Evolutionary conservation across 2,888 invertebrate genomes (phyloP), one percentile per base, ranked within the genome.

Genomic region (Busseola fusca): DNA sequence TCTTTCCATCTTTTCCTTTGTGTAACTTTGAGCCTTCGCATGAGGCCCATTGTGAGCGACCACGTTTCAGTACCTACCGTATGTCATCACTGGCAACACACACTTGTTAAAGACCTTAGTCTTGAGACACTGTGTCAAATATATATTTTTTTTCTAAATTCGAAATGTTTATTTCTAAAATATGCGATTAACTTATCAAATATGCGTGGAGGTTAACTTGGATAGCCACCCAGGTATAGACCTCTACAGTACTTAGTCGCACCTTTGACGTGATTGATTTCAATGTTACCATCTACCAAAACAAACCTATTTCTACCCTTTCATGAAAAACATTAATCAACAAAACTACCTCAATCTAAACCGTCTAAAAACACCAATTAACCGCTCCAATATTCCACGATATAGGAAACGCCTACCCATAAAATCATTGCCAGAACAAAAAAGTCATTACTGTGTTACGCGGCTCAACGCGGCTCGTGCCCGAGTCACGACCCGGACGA

Each of bases 401-500:
- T 81, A 74, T 54, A 73, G 79, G 79, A 79, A 72, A 84, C 84
- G 84, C 84, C 82, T 74, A 77, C 76, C 65, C 76, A 79, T 78
- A 80, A 80, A 82, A 83, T 76, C 58, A 77, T 78, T 69, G 74
- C 74, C 72, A 62, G 76, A 75, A 77, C 72, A 82, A 83, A 84
- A 82, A 82, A 72, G 69, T 73, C 70, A 73, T 85, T 76, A 82
- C 84, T 60, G 86, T 84, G 82, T 84, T 84, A 84, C 84, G 84
- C 85, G 67, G 56, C 45, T 68, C 59, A 63, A 63, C 60, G 71
- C 71, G 65, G 79, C 84, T 85, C 84, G 84, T 84, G 84, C 86
- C 74, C 59, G 62, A 81, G 81, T 84, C 84, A 84, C 84, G 84
- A 84, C 75, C 76, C 50, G 66, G 56, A 48, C 69, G 67, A 80